These are phyloP conservation scores for Sebastes baramenuke DNA, from an alignment of 2,797 vertebrate genomes.

Conservation along the genomic window DNA sequence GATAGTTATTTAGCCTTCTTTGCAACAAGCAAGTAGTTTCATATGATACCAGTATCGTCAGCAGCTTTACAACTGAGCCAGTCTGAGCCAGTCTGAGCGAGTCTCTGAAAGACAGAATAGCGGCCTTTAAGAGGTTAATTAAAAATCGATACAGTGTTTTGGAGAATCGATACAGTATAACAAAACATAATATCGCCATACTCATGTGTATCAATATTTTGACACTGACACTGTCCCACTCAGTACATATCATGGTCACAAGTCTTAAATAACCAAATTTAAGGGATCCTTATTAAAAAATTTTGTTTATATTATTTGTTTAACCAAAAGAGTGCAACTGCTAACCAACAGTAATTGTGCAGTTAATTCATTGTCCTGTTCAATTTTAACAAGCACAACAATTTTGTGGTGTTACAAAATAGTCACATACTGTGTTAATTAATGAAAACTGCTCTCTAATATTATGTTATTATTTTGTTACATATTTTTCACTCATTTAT, in stretches of 20 bases:
- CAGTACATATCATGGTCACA: background rate
- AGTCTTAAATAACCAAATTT: background rate
- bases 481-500: background rate
- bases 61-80: no score
- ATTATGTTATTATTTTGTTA: background rate
- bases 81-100: no score
- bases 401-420: background rate
- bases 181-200: no score
- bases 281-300: background rate
- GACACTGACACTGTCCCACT: background rate
- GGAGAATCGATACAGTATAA: no score
- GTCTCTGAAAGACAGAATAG: no score
- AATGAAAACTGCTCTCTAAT: background rate
- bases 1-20: no score
- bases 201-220: no score
- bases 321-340: background rate
- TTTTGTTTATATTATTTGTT: background rate
- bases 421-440: background rate
- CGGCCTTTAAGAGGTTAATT: no score
- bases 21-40: no score
- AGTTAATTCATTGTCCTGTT: background rate
- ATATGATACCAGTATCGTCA: no score
- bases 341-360: background rate
- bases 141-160: no score
- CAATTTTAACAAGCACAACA: background rate